Conservation (phyloP, 2,888 invertebrate genomes). For the Petrolisthes cinctipes region DNA sequence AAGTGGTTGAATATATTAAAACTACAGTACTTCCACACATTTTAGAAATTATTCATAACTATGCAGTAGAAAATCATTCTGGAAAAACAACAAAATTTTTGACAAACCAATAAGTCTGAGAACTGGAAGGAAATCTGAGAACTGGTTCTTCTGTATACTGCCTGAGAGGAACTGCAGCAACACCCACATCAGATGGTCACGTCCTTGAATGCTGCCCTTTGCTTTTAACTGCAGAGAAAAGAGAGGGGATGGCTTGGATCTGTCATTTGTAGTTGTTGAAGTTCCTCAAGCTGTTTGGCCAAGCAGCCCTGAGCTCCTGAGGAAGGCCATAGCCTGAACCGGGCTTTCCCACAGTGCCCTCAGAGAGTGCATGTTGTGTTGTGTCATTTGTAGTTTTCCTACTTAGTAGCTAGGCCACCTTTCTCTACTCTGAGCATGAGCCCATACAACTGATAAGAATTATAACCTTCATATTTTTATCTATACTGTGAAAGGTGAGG, state of each 20-base stretch:
- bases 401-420: too few species aligned
- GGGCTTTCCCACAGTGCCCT: too few species aligned
- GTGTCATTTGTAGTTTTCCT: background rate
- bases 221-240: slow-evolving; percentile 75
- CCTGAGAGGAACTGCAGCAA: slow-evolving; percentile 96
- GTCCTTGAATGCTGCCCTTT: slow-evolving; percentile 85
- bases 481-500: background rate
- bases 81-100: background rate
- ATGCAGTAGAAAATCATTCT: too few species aligned
- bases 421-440: too few species aligned
- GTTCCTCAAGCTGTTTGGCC: too few species aligned
- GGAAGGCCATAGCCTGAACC: too few species aligned
- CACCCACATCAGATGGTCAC: slow-evolving; percentile 99
- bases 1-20: too few species aligned
- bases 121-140: slow-evolving; percentile 70
- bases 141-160: slow-evolving; percentile 92
- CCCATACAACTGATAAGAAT: background rate
- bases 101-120: slow-evolving; percentile 60
- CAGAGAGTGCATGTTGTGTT: too few species aligned
- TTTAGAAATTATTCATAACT: too few species aligned
- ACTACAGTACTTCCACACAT: too few species aligned
- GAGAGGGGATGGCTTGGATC: background rate
- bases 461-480: background rate
- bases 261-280: background rate
- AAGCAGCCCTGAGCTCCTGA: too few species aligned